Percentiles rank a stretch among this genome's conserved stretches.
These are phyloP conservation scores for Zeus faber DNA, from an alignment of 2,113 vertebrate species.

Conservation along the genomic window DNA sequence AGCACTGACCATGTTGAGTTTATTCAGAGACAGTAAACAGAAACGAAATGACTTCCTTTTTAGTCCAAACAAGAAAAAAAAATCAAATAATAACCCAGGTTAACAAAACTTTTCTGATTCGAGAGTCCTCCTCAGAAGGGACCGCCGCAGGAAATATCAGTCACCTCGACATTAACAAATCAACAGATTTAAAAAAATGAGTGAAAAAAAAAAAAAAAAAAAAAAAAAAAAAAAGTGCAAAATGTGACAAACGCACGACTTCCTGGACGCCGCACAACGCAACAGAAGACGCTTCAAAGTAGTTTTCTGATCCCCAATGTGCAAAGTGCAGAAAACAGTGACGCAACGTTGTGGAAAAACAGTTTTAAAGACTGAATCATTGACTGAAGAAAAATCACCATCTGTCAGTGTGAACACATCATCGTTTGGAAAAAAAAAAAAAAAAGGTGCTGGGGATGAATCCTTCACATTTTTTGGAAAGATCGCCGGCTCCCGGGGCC, in stretches of 20 bases:
- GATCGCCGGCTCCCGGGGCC: constrained; percentile 14
- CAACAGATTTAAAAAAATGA: background rate
- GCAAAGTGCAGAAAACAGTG: no score
- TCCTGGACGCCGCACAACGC: constrained; percentile 7
- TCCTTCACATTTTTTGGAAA: constrained; percentile 37
- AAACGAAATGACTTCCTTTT: constrained; percentile 25
- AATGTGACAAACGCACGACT: constrained; percentile 18
- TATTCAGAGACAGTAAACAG: constrained; percentile 60
- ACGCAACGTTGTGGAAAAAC: no score
- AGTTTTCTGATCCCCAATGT: no score
- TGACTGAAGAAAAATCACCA: no score
- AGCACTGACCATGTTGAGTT: constrained; percentile 48
- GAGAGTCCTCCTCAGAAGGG: no score
- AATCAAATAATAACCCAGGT: no score
- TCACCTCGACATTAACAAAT: background rate
- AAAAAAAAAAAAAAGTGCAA: constrained; percentile 36
- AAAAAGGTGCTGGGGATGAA: background rate
- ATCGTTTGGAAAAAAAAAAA: constrained; percentile 13
- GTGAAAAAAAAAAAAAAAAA: no score
- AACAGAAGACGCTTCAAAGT: no score
- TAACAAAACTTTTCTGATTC: no score
- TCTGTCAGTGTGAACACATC: no score
- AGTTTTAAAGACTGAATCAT: no score
- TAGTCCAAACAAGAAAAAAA: constrained; percentile 21
- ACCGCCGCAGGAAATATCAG: no score